Evolutionary conservation across 2,888 invertebrate genomes (phyloP), one percentile per base, ranked within the genome.

Genomic region (Machimus atricapillus): DNA sequence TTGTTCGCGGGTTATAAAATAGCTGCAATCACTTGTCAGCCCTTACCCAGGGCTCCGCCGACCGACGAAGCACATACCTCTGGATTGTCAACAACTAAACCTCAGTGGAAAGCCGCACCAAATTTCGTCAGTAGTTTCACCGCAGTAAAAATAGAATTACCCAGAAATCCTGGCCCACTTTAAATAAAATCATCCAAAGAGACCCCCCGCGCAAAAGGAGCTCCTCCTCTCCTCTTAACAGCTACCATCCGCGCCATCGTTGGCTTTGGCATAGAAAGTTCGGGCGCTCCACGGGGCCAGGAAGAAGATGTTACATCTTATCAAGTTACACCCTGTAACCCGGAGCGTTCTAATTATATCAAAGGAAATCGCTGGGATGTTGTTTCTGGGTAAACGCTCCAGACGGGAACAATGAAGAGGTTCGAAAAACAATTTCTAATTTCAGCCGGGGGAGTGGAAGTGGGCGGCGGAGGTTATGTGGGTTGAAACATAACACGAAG

Each of bases 341-440:
- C 43, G 23, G 52, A 79, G 79, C 79, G 52, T 46, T 79, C 79
- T 79, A 79, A 79, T 79, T 79, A 79, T 79, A 79, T 79, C 79
- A 79, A 79, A 79, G 79, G 79, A 52, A 79, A 79, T 52, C 78
- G 78, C 37, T 78, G 40, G 40, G 40, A 37, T 78, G 78, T 78
- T 78, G 37, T 78, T 40, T 43, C 78, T 46, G 27, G 16, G 79
- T 79, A 79, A 79, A 56, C 31, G 52, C 27, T 79, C 52, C 79
- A 79, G 52, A 27, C 27, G 31, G 52, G 52, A 78, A n/a, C 78
- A 78, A 78, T 19, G 79, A 46, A 46, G 79, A 12, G 52, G 79
- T 79, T 79, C 52, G 79, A 79, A 79, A 79, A 79, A 52, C 79
- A 79, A 79, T 52, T 52, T 79, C 79, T 79, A 79, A 79, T 79